Percentiles rank a stretch among this genome's conserved stretches.
Evolutionary conservation across 1,140 invertebrate species (phyloP).

Genomic region (Drosophila yakuba): DNA sequence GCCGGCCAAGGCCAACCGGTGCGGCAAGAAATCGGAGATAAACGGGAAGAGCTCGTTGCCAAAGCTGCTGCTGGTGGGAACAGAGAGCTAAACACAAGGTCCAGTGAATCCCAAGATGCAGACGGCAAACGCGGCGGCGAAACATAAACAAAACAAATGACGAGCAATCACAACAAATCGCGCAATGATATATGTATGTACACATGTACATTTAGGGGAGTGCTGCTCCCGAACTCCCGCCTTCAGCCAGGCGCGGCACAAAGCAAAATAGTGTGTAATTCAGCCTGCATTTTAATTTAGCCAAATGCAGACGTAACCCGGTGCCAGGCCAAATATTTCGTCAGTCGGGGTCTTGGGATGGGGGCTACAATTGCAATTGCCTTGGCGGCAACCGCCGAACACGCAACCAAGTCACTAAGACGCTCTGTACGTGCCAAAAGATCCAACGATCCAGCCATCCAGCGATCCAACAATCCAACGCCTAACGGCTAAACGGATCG

Average conservation of each 20-base stretch:
- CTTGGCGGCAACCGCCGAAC: conserved; percentile 27
- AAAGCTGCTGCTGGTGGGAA: conserved; percentile 21
- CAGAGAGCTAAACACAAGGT: conserved; percentile 22
- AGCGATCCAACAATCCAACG: conserved; percentile 12
- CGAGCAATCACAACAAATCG: conserved; percentile 47
- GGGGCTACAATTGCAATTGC: conserved; percentile 51
- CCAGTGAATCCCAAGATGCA: conserved; percentile 29
- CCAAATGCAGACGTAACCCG: conserved; percentile 57
- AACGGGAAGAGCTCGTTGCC: conserved; percentile 63
- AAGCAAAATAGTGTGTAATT: conserved; percentile 40
- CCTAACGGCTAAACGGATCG: conserved; percentile 47
- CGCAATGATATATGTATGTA: conserved; percentile 28
- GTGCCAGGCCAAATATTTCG: conserved; percentile 41
- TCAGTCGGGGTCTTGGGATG: conserved; percentile 28
- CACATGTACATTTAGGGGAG: background rate
- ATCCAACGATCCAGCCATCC: conserved; percentile 7
- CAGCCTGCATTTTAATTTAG: conserved; percentile 53
- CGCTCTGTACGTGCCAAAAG: conserved; percentile 33
- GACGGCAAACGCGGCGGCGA: conserved; percentile 17
- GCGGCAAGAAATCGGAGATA: conserved; percentile 40
- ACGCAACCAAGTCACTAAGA: conserved; percentile 17
- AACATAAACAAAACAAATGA: conserved; percentile 36
- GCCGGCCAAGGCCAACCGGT: conserved; percentile 56
- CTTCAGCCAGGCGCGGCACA: conserved; percentile 35
- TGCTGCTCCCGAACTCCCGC: conserved; percentile 12